phyloP scores from a whole-genome alignment of 2,888 invertebrate species.

The Embidobia sp. region DNA sequence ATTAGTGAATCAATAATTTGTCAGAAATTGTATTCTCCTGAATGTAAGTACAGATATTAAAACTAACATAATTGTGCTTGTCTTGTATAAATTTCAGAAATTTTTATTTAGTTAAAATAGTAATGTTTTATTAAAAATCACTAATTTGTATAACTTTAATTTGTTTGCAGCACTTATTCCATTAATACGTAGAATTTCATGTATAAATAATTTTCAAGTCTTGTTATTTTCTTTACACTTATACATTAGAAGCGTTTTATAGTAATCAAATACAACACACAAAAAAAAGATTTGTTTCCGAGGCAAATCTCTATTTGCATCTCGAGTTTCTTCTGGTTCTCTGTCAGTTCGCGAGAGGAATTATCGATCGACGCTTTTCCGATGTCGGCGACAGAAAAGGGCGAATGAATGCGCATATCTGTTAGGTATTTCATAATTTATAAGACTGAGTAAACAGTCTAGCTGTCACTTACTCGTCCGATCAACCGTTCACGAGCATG shows the following conservation, averaged over 20 bases:
- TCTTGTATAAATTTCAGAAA: too few species aligned
- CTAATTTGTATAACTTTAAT: too few species aligned
- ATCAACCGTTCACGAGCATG: constrained; percentile 23
- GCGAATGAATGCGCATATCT: constrained; percentile 59
- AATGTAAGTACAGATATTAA: not conserved
- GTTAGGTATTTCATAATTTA: constrained; percentile 60
- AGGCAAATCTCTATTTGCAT: constrained; percentile 36
- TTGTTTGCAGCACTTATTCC: too few species aligned
- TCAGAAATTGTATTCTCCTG: constrained; percentile 5
- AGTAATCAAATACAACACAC: not conserved
- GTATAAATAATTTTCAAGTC: not conserved
- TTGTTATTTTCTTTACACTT: too few species aligned
- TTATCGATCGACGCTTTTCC: constrained; percentile 58
- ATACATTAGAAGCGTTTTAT: constrained; percentile 1
- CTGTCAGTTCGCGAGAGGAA: constrained; percentile 25
- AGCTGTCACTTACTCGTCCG: constrained; percentile 39
- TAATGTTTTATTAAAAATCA: too few species aligned
- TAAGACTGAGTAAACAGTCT: constrained; percentile 38
- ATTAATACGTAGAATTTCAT: too few species aligned
- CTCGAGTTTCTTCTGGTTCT: constrained; percentile 10
- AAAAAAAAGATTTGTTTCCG: constrained; percentile 27
- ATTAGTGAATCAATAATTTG: constrained; percentile 15
- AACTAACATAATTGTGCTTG: too few species aligned
- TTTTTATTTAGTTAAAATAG: too few species aligned
- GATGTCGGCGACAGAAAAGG: constrained; percentile 44